Conservation (phyloP, 2,797 vertebrate species). For the Xiphorhynchus erythropygius region DNA sequence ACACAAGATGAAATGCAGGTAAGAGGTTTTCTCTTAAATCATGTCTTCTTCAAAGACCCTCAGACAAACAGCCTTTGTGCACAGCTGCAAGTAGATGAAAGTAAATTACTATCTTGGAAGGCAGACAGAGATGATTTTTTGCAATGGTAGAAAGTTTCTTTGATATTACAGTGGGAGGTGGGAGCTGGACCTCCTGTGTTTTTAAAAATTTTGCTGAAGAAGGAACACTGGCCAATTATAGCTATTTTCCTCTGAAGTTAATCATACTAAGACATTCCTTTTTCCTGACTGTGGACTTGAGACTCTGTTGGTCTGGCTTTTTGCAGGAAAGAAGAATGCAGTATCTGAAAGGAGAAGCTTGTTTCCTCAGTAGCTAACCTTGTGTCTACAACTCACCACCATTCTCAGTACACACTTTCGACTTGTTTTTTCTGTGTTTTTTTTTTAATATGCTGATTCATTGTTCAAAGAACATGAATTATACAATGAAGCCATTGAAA, state of each 20-base stretch:
- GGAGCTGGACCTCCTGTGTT: background rate
- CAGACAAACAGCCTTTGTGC: background rate
- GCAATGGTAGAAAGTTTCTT: background rate
- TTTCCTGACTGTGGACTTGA: background rate
- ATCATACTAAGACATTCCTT: background rate
- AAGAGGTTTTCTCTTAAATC: background rate
- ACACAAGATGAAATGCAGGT: background rate
- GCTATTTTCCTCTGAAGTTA: background rate
- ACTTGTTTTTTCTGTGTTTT: background rate
- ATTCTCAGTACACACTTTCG: background rate
- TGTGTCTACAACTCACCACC: background rate
- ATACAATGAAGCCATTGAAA: background rate
- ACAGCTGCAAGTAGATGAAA: background rate
- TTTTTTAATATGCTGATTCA: background rate
- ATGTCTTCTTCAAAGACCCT: background rate
- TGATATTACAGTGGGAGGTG: background rate
- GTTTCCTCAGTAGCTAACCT: background rate
- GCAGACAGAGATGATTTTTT: background rate
- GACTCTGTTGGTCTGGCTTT: background rate
- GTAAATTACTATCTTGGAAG: background rate
- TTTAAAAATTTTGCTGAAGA: background rate
- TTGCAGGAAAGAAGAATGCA: background rate
- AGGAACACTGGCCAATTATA: background rate
- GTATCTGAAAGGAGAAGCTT: background rate
- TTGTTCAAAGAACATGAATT: constrained; percentile 9